Conservation (phyloP, 2,113 vertebrate genomes). For the Micromys minutus region DNA sequence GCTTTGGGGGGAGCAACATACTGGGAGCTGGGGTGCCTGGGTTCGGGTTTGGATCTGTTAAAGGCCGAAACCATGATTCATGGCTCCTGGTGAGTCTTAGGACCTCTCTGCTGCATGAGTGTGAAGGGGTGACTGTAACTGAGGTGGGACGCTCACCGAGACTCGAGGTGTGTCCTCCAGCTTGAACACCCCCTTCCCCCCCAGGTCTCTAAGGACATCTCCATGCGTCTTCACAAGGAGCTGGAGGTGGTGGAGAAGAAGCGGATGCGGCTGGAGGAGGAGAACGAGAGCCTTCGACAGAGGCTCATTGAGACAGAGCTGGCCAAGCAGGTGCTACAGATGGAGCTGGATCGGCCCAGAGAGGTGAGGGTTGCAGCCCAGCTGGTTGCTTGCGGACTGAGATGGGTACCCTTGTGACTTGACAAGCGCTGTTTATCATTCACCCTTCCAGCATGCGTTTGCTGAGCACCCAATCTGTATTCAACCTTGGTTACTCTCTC, state of each 20-base stretch:
- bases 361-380: slow-evolving; percentile 87
- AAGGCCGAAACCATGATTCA: too few species aligned
- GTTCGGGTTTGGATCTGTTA: slow-evolving; percentile 28
- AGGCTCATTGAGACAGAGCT: slow-evolving; percentile 94
- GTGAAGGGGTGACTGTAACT: not conserved
- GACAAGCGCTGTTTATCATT: not conserved
- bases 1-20: not conserved
- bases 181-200: not conserved
- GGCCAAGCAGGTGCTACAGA: slow-evolving; percentile 97
- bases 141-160: not conserved
- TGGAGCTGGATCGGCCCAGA: slow-evolving; percentile 94
- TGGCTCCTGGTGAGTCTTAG: slow-evolving; percentile 16
- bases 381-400: not conserved
- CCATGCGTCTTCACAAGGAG: slow-evolving; percentile 96
- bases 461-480: not conserved
- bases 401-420: not conserved
- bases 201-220: slow-evolving; percentile 99
- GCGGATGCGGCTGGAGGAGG: slow-evolving; percentile 92
- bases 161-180: fast-evolving
- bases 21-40: not conserved
- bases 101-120: not conserved
- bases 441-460: not conserved
- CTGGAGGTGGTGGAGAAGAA: slow-evolving; percentile 96
- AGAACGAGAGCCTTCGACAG: slow-evolving; percentile 96
- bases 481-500: not conserved